Conservation (phyloP, 2,888 invertebrate species). For the Oeneis ivallda region DNA sequence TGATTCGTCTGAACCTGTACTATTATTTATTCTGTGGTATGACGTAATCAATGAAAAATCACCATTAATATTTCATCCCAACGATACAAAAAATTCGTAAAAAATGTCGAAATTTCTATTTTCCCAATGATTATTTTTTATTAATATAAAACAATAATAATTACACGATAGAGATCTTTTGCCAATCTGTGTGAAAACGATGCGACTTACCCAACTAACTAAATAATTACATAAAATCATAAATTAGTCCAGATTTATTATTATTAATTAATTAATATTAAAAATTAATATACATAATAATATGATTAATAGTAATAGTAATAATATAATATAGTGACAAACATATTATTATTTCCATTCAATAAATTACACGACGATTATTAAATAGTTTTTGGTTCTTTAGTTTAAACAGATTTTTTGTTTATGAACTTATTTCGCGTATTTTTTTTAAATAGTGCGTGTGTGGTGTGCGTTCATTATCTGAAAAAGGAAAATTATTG, state of each 20-base stretch:
- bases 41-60: slow-evolving; percentile 3
- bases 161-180: slow-evolving; percentile 27
- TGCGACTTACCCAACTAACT: slow-evolving; percentile 17
- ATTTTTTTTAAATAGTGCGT: slow-evolving; percentile 41
- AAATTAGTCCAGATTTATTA: slow-evolving; percentile 59
- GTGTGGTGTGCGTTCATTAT: slow-evolving; percentile 59
- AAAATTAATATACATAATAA: slow-evolving; percentile 19
- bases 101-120: not conserved
- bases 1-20: too few relatives aligned
- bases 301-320: slow-evolving; percentile 27
- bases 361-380: slow-evolving; percentile 73
- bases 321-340: slow-evolving; percentile 37
- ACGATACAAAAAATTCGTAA: slow-evolving; percentile 1
- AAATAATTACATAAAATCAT: slow-evolving; percentile 51
- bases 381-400: slow-evolving; percentile 79
- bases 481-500: slow-evolving; percentile 46
- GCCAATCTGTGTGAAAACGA: slow-evolving; percentile 13
- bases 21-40: too few relatives aligned
- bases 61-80: not conserved
- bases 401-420: slow-evolving; percentile 46
- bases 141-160: slow-evolving; percentile 1
- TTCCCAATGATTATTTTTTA: not conserved
- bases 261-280: slow-evolving; percentile 30
- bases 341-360: slow-evolving; percentile 51
- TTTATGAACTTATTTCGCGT: slow-evolving; percentile 32